A percentile compares a stretch with the other conserved stretches of the same genome.
phyloP scores from a whole-genome alignment of 2,113 vertebrate species.

The Myocastor coypus region DNA sequence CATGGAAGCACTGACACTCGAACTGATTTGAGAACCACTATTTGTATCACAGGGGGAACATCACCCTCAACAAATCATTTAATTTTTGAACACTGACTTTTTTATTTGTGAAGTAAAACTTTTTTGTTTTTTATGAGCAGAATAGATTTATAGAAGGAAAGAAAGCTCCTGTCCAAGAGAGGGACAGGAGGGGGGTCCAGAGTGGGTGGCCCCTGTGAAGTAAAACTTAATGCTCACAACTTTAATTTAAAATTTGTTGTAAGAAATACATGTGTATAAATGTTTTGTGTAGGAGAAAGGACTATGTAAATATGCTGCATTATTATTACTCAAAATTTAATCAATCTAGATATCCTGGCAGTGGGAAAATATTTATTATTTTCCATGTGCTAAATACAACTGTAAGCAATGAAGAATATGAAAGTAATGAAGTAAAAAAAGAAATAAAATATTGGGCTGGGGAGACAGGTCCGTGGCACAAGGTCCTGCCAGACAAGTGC shows the following conservation, averaged over 20 bases:
- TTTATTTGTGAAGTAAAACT: no score
- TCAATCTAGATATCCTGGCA: conserved; percentile 60
- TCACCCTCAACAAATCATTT: conserved; percentile 61
- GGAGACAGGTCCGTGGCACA: no score
- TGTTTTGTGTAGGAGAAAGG: conserved; percentile 63
- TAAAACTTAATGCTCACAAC: conserved; percentile 8
- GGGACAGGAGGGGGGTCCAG: no score
- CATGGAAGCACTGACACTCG: conserved; percentile 19
- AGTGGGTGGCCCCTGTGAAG: no score
- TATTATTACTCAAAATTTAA: conserved; percentile 71
- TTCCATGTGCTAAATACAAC: not conserved
- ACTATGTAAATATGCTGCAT: conserved; percentile 42
- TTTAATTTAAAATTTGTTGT: conserved; percentile 55
- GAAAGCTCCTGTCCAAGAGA: no score
- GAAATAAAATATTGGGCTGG: no score
- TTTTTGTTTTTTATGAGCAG: no score
- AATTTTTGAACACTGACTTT: conserved; percentile 59
- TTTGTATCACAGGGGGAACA: not conserved
- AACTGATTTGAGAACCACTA: conserved; percentile 42
- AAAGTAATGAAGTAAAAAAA: not conserved
- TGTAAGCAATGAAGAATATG: not conserved
- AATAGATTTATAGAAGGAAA: no score
- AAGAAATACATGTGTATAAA: conserved; percentile 57
- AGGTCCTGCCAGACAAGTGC: no score
- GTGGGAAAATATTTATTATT: conserved; percentile 68